phyloP scores from a whole-genome alignment of 2,888 invertebrate genomes.

The Pomacea canaliculata region DNA sequence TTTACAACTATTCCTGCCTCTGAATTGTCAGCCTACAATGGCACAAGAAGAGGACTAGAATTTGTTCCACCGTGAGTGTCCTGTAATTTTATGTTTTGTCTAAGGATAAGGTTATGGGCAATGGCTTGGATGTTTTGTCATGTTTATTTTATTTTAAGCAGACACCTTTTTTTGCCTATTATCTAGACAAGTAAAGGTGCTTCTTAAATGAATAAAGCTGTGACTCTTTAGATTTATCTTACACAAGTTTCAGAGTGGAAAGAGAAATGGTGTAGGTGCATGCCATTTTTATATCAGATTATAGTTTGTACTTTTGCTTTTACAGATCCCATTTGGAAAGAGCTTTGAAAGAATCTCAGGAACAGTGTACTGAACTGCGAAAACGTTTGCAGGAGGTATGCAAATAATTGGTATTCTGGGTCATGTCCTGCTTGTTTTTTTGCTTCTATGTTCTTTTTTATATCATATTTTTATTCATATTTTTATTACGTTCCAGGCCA shows the following conservation, averaged over 20 bases:
- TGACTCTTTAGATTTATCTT: too few relatives aligned
- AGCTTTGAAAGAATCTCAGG: slow-evolving; percentile 59
- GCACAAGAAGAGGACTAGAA: slow-evolving; percentile 45
- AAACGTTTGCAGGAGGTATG: slow-evolving; percentile 56
- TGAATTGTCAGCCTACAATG: slow-evolving; percentile 35
- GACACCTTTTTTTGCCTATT: too few relatives aligned
- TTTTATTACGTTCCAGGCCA: slow-evolving; percentile 39
- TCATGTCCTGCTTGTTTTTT: neutral
- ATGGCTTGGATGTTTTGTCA: too few relatives aligned
- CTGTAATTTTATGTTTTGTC: neutral
- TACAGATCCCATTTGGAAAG: slow-evolving; percentile 58
- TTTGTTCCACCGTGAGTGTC: slow-evolving; percentile 54
- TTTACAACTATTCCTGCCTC: slow-evolving; percentile 57
- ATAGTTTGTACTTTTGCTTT: neutral
- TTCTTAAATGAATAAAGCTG: too few relatives aligned
- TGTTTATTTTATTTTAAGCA: too few relatives aligned
- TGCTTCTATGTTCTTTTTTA: neutral
- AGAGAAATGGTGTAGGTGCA: neutral
- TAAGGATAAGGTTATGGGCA: too few relatives aligned
- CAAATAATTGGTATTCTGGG: neutral
- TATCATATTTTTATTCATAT: too few relatives aligned
- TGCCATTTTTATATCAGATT: neutral
- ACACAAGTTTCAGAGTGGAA: too few relatives aligned
- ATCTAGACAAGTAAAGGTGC: too few relatives aligned
- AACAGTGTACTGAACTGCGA: slow-evolving; percentile 55